Conservation (phyloP, 2,888 invertebrate species). For the Apoda limacodes region DNA sequence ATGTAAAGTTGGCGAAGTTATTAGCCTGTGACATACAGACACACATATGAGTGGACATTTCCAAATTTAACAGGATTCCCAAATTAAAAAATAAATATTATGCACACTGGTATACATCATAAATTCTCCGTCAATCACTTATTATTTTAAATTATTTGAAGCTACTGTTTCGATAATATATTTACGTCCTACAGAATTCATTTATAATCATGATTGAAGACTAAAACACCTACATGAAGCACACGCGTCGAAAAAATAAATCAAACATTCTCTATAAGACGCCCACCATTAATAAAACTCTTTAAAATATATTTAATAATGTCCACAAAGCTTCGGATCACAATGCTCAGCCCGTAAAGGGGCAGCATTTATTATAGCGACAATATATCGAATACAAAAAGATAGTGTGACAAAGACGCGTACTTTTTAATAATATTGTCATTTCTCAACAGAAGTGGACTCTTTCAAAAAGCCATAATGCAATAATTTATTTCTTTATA, state of each 20-base stretch:
- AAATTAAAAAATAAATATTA: too few relatives aligned
- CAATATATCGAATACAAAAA: conserved; percentile 70
- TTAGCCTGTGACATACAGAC: too few relatives aligned
- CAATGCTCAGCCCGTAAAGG: conserved; percentile 64
- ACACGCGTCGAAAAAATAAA: conserved; percentile 71
- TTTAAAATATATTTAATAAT: conserved; percentile 71
- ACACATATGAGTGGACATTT: too few relatives aligned
- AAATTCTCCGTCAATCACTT: conserved; percentile 1
- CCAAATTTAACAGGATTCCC: too few relatives aligned
- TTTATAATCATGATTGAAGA: conserved; percentile 48
- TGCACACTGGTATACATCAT: too few relatives aligned
- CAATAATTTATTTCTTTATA: conserved; percentile 70
- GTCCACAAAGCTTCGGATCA: conserved; percentile 62
- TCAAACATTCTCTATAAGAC: conserved; percentile 59
- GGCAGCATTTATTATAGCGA: conserved; percentile 68
- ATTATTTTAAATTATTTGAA: too few relatives aligned
- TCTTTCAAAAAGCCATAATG: conserved; percentile 69
- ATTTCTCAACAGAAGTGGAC: conserved; percentile 70
- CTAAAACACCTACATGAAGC: conserved; percentile 43
- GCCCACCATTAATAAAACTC: conserved; percentile 69
- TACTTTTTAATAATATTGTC: conserved; percentile 71
- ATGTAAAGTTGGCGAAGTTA: too few relatives aligned
- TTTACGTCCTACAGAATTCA: conserved; percentile 2
- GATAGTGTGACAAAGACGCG: conserved; percentile 68
- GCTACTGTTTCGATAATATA: background rate